phyloP scores from a whole-genome alignment of 2,888 invertebrate genomes.

The Lasioglossum villosulum region DNA sequence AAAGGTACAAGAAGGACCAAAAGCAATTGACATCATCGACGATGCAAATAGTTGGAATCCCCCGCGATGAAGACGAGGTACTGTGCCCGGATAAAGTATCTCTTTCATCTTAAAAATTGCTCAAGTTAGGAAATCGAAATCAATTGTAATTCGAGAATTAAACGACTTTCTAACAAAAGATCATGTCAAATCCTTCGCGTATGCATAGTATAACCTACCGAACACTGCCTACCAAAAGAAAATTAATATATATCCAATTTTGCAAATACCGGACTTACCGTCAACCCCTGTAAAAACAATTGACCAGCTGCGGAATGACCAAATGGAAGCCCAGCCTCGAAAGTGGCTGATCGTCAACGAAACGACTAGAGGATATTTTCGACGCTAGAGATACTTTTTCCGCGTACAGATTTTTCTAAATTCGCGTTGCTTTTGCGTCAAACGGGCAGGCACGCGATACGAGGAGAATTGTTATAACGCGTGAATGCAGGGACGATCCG shows the following conservation, averaged over 20 bases:
- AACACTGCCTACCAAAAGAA: neutral
- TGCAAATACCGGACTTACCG: no score
- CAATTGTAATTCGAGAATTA: neutral
- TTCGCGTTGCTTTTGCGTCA: slow-evolving; percentile 42
- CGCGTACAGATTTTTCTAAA: slow-evolving; percentile 23
- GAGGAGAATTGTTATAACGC: slow-evolving; percentile 22
- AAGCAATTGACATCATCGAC: slow-evolving; percentile 47
- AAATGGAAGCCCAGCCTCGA: neutral
- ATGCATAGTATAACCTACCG: neutral
- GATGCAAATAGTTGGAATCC: slow-evolving; percentile 37
- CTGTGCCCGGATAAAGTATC: slow-evolving; percentile 15
- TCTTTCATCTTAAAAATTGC: neutral
- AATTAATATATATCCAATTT: neutral
- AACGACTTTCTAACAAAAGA: no score
- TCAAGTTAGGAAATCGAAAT: neutral
- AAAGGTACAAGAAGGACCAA: slow-evolving; percentile 60
- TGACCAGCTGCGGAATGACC: neutral
- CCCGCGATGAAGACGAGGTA: neutral
- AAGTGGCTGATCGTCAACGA: neutral
- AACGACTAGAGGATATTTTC: neutral
- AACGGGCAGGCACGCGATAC: slow-evolving; percentile 38
- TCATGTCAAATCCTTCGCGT: neutral
- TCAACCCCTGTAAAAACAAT: no score
- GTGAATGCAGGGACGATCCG: slow-evolving; percentile 12
- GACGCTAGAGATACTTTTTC: neutral